Evolutionary conservation across 2,888 invertebrate genomes (phyloP), one percentile per base, ranked within the genome.

Genomic region (Geophilus truncorum): DNA sequence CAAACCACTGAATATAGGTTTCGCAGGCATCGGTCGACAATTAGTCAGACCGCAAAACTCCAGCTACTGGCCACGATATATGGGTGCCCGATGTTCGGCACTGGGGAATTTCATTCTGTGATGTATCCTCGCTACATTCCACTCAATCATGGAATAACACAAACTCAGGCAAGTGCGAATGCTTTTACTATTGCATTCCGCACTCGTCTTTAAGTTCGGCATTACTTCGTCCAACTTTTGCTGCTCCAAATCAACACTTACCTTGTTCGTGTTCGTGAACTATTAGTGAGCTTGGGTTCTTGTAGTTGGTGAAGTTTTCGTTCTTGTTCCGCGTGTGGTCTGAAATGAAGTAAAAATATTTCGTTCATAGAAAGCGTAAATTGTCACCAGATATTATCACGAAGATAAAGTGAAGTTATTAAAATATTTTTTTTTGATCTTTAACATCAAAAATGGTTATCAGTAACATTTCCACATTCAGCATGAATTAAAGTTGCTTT

Each of bases 231-330:
- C 51, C n/a, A 51, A 51, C 51, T 51, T 51, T n/a, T n/a, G n/a
- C n/a, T n/a, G n/a, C n/a, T n/a, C n/a, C n/a, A n/a, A n/a, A n/a
- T 77, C 1, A 21, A n/a, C 4, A 30, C 15, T 78, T 88, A 90
- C 90, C 88, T 90, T 90, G 90, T 85, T 90, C 90, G 84, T 88
- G 86, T 83, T 88, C 87, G 86, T 90, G 90, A 85, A 90, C 90
- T 84, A 91, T 90, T 86, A 91, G 89, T 82, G 91, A 91, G 85
- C 91, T 91, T 82, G 90, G 90, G 85, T 85, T 85, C 82, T 91
- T 91, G 86, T 81, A 70, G 21, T 90, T 89, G 80, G 91, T 90
- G 86, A 90, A 90, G 88, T 90, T 90, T 87, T 89, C 86, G 83
- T 87, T 87, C 84, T 86, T 86, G 83, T 89, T 89, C 87, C 88